These are phyloP conservation scores for Brachymystax lenok DNA, from an alignment of 2,797 vertebrate genomes.

Conservation along the genomic window DNA sequence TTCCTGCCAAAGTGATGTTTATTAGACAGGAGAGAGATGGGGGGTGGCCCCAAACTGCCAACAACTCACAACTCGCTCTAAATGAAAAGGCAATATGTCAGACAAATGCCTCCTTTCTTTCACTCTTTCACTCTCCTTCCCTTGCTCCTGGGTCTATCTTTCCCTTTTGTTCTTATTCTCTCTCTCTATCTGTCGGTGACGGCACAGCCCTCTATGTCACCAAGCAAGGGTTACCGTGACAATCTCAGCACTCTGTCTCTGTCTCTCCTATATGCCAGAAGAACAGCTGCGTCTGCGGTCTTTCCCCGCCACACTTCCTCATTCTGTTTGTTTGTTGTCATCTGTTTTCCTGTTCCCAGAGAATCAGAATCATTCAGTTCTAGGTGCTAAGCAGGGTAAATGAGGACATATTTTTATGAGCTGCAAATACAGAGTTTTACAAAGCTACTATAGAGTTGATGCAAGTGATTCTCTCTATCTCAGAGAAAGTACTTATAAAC, in stretches of 20 bases:
- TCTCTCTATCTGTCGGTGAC: constrained; percentile 13
- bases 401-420: constrained; percentile 62
- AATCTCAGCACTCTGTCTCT: constrained; percentile 47
- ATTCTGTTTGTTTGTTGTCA: constrained; percentile 59
- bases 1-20: background rate
- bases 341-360: constrained; percentile 29
- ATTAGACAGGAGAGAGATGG: too few relatives aligned
- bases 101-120: constrained; percentile 58
- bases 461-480: background rate
- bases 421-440: constrained; percentile 37
- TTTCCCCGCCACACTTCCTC: constrained; percentile 61
- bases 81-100: constrained; percentile 66
- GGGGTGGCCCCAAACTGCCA: constrained; percentile 72
- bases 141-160: constrained; percentile 15
- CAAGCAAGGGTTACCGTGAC: constrained; percentile 56
- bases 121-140: constrained; percentile 17
- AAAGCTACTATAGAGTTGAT: constrained; percentile 52
- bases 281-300: constrained; percentile 68
- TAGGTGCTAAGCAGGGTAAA: constrained; percentile 63
- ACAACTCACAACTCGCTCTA: constrained; percentile 52
- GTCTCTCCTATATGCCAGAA: constrained; percentile 22
- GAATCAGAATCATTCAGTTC: constrained; percentile 19
- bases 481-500: background rate
- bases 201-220: constrained; percentile 59
- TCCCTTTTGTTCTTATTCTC: constrained; percentile 12